Conservation (phyloP, 2,797 vertebrate genomes). For the Amblyraja radiata region DNA sequence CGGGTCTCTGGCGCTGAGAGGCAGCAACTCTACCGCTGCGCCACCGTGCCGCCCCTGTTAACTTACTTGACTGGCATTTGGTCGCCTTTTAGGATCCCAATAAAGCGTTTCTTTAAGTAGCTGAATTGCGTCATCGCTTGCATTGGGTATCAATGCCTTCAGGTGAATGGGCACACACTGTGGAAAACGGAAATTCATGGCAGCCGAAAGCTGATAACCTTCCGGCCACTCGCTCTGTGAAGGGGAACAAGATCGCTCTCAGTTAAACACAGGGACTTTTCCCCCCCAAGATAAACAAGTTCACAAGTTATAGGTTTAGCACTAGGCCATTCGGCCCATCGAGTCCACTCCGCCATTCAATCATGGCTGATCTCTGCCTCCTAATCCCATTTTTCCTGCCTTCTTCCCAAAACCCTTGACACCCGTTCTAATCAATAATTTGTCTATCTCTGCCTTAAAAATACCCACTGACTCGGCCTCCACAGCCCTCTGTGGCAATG, state of each 20-base stretch:
- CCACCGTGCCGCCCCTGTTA: neutral
- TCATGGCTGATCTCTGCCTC: too few species aligned
- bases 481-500: too few species aligned
- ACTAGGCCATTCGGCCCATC: too few species aligned
- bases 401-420: too few species aligned
- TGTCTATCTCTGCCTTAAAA: too few species aligned
- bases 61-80: slow-evolving; percentile 82
- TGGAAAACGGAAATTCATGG: slow-evolving; percentile 95
- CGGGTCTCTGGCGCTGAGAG: too few species aligned
- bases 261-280: neutral
- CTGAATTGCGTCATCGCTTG: slow-evolving; percentile 79
- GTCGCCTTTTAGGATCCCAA: slow-evolving; percentile 93
- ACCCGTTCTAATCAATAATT: too few species aligned
- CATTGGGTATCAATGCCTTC: slow-evolving; percentile 93
- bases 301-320: too few species aligned
- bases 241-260: slow-evolving; percentile 42
- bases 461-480: too few species aligned
- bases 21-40: too few species aligned
- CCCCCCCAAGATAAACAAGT: neutral
- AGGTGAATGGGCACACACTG: slow-evolving; percentile 88
- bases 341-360: too few species aligned
- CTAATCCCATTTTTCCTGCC: too few species aligned
- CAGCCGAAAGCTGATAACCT: slow-evolving; percentile 81
- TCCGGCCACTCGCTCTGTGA: slow-evolving; percentile 85
- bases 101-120: slow-evolving; percentile 83